Conservation (phyloP, 2,888 invertebrate species). For the Glyphotaelius pellucidus region DNA sequence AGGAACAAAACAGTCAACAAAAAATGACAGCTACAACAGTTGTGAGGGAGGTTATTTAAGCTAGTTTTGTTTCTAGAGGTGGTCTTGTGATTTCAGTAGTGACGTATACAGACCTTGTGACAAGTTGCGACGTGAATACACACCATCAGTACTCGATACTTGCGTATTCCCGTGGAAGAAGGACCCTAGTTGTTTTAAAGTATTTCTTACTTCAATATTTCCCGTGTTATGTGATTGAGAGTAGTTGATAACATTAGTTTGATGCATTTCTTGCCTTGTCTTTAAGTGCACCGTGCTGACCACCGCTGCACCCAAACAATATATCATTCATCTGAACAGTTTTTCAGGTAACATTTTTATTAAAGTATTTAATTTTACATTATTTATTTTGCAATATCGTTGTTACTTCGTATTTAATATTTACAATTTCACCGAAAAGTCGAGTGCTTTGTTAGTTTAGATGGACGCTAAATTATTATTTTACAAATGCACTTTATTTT, state of each 20-base stretch:
- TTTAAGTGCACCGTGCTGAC: background rate
- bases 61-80: too few species aligned
- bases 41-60: too few species aligned
- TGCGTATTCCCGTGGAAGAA: too few species aligned
- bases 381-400: background rate
- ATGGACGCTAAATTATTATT: slow-evolving; percentile 55
- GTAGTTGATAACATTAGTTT: background rate
- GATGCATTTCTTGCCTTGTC: background rate
- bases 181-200: background rate
- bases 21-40: too few species aligned
- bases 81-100: too few species aligned
- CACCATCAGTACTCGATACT: too few species aligned
- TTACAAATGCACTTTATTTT: slow-evolving; percentile 60
- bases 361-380: background rate
- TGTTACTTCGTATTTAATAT: background rate
- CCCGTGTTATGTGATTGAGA: background rate
- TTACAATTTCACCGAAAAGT: slow-evolving; percentile 22
- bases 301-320: background rate
- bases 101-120: too few species aligned
- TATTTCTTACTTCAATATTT: slow-evolving; percentile 29
- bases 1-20: too few species aligned
- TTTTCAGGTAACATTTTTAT: background rate
- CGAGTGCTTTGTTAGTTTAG: slow-evolving; percentile 61
- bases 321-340: background rate
- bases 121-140: too few species aligned